These are phyloP conservation scores for Catalaphyllia jardinei DNA, from an alignment of 64 coral and sea anemone genomes.

Conservation along the genomic window DNA sequence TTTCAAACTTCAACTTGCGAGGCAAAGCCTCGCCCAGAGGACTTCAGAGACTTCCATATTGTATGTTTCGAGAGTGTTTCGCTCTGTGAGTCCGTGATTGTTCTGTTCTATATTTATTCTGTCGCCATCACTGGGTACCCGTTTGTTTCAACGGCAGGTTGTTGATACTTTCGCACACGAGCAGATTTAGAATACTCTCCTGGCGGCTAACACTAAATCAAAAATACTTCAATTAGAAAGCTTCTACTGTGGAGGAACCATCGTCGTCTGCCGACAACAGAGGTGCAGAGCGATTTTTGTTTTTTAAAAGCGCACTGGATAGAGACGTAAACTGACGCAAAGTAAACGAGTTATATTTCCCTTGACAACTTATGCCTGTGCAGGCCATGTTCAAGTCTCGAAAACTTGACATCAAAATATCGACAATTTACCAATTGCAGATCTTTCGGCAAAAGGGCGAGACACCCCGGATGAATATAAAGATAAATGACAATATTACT, in stretches of 20 bases:
- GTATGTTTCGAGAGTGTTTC: no score
- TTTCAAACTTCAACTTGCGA: no score
- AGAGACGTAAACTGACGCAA: background rate
- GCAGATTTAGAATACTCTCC: background rate
- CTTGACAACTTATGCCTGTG: background rate
- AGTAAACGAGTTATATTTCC: background rate
- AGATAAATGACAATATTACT: background rate
- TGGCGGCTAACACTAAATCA: background rate
- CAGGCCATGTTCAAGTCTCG: background rate
- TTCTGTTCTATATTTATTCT: background rate
- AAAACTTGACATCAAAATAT: background rate
- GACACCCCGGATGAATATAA: background rate
- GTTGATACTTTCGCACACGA: conserved; percentile 20
- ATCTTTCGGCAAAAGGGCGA: no score
- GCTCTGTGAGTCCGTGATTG: background rate
- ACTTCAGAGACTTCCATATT: no score
- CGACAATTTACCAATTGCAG: background rate
- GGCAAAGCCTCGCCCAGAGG: no score
- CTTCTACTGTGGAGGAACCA: background rate
- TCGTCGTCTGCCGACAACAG: background rate
- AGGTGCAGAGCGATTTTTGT: background rate
- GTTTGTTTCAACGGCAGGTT: conserved; percentile 36
- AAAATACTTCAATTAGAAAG: background rate
- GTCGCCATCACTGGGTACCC: conserved; percentile 8
- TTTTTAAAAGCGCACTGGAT: no score